phyloP scores from a whole-genome alignment of 2,113 vertebrate genomes.

The Abramis brama region DNA sequence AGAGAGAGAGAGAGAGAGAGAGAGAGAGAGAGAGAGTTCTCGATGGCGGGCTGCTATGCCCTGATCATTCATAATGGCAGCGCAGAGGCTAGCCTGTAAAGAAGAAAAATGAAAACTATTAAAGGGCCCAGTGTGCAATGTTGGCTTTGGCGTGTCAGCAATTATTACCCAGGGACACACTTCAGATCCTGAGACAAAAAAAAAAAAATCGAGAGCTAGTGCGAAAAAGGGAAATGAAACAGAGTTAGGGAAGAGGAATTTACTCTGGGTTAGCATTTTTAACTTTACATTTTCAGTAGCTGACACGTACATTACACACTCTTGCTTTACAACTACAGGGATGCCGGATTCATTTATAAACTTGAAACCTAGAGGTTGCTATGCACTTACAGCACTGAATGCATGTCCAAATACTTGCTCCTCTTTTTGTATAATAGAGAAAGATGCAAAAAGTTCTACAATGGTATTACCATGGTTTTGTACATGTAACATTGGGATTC shows the following conservation, averaged over 20 bases:
- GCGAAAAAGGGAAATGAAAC: slow-evolving; percentile 11
- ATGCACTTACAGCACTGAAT: not conserved
- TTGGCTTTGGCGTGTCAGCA: slow-evolving; percentile 84
- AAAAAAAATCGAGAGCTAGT: slow-evolving; percentile 52
- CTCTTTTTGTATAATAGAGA: not conserved
- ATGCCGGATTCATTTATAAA: not conserved
- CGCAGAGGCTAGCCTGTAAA: slow-evolving; percentile 69
- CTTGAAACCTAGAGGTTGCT: slow-evolving; percentile 1
- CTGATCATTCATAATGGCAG: slow-evolving; percentile 79
- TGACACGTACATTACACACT: slow-evolving; percentile 1
- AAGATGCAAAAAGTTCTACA: not conserved
- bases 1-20: slow-evolving; percentile 42
- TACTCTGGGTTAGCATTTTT: slow-evolving; percentile 16
- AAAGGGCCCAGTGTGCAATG: slow-evolving; percentile 78
- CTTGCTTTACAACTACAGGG: not conserved
- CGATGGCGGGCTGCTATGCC: slow-evolving; percentile 58
- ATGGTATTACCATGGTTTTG: not conserved
- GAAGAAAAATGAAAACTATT: slow-evolving; percentile 86
- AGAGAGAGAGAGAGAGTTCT: slow-evolving; percentile 46
- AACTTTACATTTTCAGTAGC: slow-evolving; percentile 12
- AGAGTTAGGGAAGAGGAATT: slow-evolving; percentile 27
- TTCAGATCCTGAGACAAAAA: slow-evolving; percentile 64
- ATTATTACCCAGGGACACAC: slow-evolving; percentile 79
- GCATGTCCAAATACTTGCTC: not conserved
- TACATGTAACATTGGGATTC: not conserved